Conservation (phyloP, 2,113 vertebrate species). For the Pelecanus crispus region DNA sequence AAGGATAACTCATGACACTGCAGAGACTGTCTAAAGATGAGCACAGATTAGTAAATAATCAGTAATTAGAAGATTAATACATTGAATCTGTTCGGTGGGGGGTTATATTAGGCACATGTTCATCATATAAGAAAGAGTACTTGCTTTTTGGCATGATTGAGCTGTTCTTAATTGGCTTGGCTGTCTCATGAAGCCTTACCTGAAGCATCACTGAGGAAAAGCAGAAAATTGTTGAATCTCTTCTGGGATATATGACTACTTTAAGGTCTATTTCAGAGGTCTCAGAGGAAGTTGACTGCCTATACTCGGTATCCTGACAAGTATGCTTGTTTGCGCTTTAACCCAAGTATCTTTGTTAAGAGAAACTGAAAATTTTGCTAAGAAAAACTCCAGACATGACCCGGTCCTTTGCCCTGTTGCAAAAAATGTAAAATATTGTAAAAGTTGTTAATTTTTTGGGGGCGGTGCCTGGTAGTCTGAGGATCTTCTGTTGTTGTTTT, state of each 20-base stretch:
- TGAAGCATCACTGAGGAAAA: background rate
- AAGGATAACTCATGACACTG: background rate
- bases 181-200: background rate
- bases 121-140: rapidly evolving
- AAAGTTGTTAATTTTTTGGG: background rate
- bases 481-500: background rate
- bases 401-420: background rate
- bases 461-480: background rate
- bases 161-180: background rate
- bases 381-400: background rate
- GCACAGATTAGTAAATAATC: background rate
- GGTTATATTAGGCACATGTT: background rate
- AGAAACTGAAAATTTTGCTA: background rate
- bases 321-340: background rate
- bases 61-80: background rate
- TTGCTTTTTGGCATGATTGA: background rate
- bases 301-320: background rate
- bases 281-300: background rate
- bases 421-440: background rate
- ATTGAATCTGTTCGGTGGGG: background rate
- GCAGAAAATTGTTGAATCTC: background rate
- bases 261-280: background rate
- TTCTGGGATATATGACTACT: background rate
- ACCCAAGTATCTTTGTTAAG: background rate
- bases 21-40: background rate